Conservation (phyloP, 2,888 invertebrate species). For the Tyria jacobaeae region DNA sequence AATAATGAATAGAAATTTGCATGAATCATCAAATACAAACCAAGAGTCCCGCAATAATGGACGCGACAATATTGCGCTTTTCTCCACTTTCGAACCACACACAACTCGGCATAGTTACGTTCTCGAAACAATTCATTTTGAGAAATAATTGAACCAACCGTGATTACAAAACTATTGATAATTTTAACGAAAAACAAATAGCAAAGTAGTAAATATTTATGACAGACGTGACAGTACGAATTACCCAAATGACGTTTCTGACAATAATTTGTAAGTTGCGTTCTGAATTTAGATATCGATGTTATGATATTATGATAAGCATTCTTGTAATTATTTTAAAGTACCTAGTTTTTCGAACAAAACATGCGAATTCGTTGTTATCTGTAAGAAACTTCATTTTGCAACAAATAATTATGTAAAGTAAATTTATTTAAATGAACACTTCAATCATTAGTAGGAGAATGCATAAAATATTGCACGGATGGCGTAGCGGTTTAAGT, state of each 20-base stretch:
- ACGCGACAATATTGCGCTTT: slow-evolving; percentile 94
- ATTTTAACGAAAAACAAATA: slow-evolving; percentile 33
- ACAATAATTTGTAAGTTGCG: background rate
- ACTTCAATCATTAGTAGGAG: no score
- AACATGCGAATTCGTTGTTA: no score
- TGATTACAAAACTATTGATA: slow-evolving; percentile 5
- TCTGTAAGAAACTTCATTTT: no score
- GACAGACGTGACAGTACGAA: slow-evolving; percentile 1
- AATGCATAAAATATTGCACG: no score
- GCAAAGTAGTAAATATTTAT: slow-evolving; percentile 14
- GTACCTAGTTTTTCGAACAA: no score
- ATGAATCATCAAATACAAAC: slow-evolving; percentile 87
- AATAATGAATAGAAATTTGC: slow-evolving; percentile 25
- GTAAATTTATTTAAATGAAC: no score
- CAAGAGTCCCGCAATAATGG: slow-evolving; percentile 94
- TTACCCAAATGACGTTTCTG: background rate
- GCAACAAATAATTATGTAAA: no score
- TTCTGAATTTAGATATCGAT: background rate
- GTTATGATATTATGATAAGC: no score
- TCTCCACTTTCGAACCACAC: slow-evolving; percentile 95
- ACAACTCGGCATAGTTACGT: slow-evolving; percentile 90
- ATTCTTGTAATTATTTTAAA: background rate
- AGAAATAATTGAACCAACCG: slow-evolving; percentile 25
- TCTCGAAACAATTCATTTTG: slow-evolving; percentile 90
- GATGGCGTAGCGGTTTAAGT: no score